Conservation (phyloP, 2,113 vertebrate species). For the Antechinus stuartii region DNA sequence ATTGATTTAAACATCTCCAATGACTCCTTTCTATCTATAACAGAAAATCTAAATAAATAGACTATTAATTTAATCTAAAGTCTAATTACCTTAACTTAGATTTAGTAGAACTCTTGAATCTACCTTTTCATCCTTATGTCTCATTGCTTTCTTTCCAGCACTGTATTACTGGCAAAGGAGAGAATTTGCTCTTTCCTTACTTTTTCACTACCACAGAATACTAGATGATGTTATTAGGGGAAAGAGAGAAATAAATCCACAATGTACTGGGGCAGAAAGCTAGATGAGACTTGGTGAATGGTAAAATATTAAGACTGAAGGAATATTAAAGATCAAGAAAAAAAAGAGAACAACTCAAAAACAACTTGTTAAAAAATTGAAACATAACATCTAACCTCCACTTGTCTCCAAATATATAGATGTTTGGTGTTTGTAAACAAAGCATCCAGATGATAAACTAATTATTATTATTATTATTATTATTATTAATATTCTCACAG, state of each 20-base stretch:
- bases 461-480: slow-evolving; percentile 33
- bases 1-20: background rate
- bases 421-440: slow-evolving; percentile 68
- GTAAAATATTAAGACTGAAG: background rate
- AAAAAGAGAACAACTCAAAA: no score
- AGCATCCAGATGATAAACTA: slow-evolving; percentile 76
- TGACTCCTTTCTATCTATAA: background rate
- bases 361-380: background rate
- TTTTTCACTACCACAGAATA: background rate
- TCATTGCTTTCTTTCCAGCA: no score
- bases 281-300: background rate
- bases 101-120: background rate
- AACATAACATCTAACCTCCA: slow-evolving; percentile 51
- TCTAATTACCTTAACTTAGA: background rate
- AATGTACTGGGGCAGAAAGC: background rate
- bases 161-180: no score
- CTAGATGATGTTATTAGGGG: no score
- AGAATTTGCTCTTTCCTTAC: background rate
- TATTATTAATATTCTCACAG: no score
- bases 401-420: slow-evolving; percentile 47
- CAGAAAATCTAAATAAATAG: background rate
- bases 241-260: background rate
- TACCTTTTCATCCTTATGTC: background rate
- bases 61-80: background rate
- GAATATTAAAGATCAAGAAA: background rate